Conservation (phyloP, 1,140 invertebrate species). For the Ladona fulva region DNA sequence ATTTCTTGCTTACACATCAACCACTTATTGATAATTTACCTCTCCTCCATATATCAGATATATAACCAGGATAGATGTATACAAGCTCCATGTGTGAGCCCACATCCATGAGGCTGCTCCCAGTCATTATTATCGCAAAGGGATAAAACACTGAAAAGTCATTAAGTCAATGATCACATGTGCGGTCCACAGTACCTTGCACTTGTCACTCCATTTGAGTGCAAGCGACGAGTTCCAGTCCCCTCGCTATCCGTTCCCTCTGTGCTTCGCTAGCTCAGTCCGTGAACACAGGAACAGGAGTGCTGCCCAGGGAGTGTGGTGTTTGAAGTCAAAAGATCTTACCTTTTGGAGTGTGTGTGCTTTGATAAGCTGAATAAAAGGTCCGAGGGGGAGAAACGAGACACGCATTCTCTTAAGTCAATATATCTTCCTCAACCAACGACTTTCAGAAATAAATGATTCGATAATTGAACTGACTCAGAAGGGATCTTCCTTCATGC, state of each 20-base stretch:
- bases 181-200: slow-evolving; percentile 46
- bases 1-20: neutral
- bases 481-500: neutral
- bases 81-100: neutral
- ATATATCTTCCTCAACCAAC: slow-evolving; percentile 19
- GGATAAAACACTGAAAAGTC: slow-evolving; percentile 5
- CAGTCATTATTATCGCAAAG: neutral
- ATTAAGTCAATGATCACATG: slow-evolving; percentile 1
- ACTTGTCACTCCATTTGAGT: slow-evolving; percentile 50
- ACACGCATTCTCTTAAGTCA: slow-evolving; percentile 21
- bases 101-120: neutral
- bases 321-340: neutral
- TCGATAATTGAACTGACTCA: no score
- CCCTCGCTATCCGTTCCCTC: slow-evolving; percentile 28
- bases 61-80: neutral
- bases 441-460: slow-evolving; percentile 16
- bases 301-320: slow-evolving; percentile 11
- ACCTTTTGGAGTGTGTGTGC: slow-evolving; percentile 13
- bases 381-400: slow-evolving; percentile 21
- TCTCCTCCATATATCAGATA: neutral
- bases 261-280: slow-evolving; percentile 29
- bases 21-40: neutral
- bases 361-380: slow-evolving; percentile 23
- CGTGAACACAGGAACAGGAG: slow-evolving; percentile 44
- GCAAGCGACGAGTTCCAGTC: slow-evolving; percentile 41